Conservation (phyloP, 2,113 vertebrate genomes). For the Coptodon rendalli region DNA sequence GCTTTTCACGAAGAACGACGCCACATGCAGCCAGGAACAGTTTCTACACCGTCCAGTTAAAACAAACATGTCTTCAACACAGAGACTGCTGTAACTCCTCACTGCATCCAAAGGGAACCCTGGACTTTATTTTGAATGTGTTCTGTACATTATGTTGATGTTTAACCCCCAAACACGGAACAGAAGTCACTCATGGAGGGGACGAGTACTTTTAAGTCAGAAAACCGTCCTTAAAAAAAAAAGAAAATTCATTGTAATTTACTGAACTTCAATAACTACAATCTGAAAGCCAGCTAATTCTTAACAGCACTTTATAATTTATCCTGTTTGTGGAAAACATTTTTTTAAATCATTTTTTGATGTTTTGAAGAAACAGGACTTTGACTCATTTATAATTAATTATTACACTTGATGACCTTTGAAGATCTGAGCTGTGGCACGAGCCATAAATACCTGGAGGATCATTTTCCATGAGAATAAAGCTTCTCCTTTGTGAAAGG, state of each 20-base stretch:
- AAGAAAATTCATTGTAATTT: not conserved
- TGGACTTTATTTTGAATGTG: not conserved
- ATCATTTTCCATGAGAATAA: not conserved
- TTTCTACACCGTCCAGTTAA: not conserved
- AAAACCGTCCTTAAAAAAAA: not conserved
- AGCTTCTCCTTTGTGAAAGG: not conserved
- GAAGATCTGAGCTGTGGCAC: not conserved
- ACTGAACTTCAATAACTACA: not conserved
- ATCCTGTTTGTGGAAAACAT: not conserved
- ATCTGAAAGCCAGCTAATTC: not conserved
- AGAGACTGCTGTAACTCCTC: not conserved
- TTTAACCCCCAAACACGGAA: not conserved
- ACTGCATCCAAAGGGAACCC: not conserved
- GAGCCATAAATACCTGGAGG: not conserved
- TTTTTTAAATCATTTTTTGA: not conserved
- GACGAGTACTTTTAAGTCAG: not conserved
- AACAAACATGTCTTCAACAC: not conserved
- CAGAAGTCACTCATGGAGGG: not conserved
- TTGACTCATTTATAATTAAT: not conserved
- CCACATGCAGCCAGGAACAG: not conserved
- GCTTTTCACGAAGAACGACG: not conserved
- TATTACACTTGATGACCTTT: not conserved
- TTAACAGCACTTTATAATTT: conserved; percentile 24
- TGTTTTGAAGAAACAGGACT: not conserved
- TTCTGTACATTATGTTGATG: not conserved